phyloP scores from a whole-genome alignment of 2,797 vertebrate genomes.

The Anolis apletophallus region DNA sequence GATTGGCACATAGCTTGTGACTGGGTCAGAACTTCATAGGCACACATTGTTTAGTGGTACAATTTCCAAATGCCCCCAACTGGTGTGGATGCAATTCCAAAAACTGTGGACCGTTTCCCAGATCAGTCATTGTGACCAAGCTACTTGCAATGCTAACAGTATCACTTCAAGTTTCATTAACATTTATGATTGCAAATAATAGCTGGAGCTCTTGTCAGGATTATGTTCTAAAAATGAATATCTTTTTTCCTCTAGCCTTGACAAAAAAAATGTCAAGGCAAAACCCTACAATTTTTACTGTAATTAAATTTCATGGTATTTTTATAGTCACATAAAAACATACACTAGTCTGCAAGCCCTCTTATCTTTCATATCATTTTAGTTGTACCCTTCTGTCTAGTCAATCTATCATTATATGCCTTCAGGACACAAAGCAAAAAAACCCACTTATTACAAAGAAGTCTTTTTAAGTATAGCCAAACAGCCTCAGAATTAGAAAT shows the following conservation, averaged over 20 bases:
- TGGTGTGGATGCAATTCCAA: too few relatives aligned
- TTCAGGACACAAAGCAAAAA: background rate
- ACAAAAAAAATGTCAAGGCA: too few relatives aligned
- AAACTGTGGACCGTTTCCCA: too few relatives aligned
- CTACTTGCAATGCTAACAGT: background rate
- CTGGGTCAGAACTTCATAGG: background rate
- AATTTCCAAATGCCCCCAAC: too few relatives aligned
- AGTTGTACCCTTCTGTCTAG: background rate
- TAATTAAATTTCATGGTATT: background rate
- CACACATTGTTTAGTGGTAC: background rate
- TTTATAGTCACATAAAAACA: background rate
- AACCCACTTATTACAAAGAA: background rate
- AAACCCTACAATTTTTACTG: background rate
- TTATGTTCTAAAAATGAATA: background rate
- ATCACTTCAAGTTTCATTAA: background rate
- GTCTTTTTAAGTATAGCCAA: background rate
- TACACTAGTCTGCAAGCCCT: background rate
- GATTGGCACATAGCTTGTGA: background rate
- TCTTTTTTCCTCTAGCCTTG: background rate
- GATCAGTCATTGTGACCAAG: background rate
- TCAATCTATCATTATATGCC: background rate
- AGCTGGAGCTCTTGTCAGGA: background rate
- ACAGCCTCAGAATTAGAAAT: constrained; percentile 1
- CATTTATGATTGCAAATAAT: background rate
- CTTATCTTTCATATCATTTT: background rate